Evolutionary conservation across 1,140 invertebrate species (phyloP), one percentile per base, ranked within the genome.

Genomic region (Sitodiplosis mosellana): DNA sequence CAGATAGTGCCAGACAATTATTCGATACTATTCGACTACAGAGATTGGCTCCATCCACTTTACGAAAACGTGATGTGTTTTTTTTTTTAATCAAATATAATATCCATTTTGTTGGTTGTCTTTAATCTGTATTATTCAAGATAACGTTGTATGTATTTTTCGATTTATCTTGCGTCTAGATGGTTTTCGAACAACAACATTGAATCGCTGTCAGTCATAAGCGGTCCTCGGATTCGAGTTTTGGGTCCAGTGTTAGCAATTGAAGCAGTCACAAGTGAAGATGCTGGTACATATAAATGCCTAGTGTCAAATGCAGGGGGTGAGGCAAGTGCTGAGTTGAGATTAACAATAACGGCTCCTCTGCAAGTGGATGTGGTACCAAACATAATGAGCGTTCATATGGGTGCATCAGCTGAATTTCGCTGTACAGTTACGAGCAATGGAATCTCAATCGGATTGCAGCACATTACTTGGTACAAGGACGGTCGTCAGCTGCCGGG

Each of bases 371-470:
- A 83, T 61, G 72, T 84, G 42, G 72, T 69, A 8, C 81, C 81
- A 0, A 68, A 73, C 19, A 69, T 80, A 14, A 69, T 83, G 14
- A 81, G 78, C 50, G 81, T 87, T 20, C 79, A 85, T 58, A 74
- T 85, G 55, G 83, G 82, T 18, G 77, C 81, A 50, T 76, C 74
- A 40, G 79, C 83, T 2, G 77, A 80, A 56, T 84, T 89, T 57
- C 71, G 75, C 46, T 90, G 86, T 60, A 64, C 71, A 57, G 66
- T 74, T 48, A 74, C 71, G 27, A 63, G 59, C 51, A 64, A 64
- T 41, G 61, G 62, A 41, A 59, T 58, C 45, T 60, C 61, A n/a
- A 59, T 64, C 50, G 61, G 61, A 43, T 59, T 64, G 56, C 62
- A 64, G 48, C 64, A 64, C 37, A 64, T 64, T 15, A 52, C 62